Evolutionary conservation across 2,113 vertebrate genomes (phyloP), one percentile per base, ranked within the genome.

Genomic region (Regulus satrapa): DNA sequence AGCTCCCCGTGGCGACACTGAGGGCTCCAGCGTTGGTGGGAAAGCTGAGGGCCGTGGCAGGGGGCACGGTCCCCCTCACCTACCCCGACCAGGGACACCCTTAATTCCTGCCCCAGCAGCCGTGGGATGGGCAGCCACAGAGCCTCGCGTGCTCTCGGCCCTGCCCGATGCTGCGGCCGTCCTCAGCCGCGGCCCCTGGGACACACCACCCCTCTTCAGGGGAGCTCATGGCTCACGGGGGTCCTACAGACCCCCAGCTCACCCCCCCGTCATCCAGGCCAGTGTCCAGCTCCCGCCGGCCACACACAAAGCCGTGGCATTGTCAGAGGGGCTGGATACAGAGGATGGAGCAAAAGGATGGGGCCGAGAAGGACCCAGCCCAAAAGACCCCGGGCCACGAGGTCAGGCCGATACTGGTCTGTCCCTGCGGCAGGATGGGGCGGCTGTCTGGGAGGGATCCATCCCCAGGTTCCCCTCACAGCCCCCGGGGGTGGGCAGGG

Each of bases 231-330:
- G 48, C 28, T 58, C 29, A 43, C 8, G 3, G 26, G 66, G 56
- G 55, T 71, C 61, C 24, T 55, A 17, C 25, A 31, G 75, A 82
- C 40, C 80, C 66, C 41, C 4, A 3, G 45, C 18, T 89, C 1
- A 0, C 7, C 26, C 64, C 34, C 23, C 6, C 4, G 23, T 2
- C 23, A 45, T 18, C 10, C 18, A 3, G 24, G 62, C 40, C 5
- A 1, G 31, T 3, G 32, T 62, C 41, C 24, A 0, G 6, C 17
- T 71, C 31, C 23, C 3, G 5, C 26, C 1, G 3, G 46, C 31
- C 20, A 28, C 43, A 6, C 61, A 29, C 54, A 41, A 41, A 59
- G 54, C 62, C 18, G 5, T 5, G 63, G 51, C 34, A 9, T 3
- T 9, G 54, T 20, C 51, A 14, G 5, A 3, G 17, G n/a, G 40